phyloP scores from a whole-genome alignment of 2,113 vertebrate species.

The Setophaga petechia region DNA sequence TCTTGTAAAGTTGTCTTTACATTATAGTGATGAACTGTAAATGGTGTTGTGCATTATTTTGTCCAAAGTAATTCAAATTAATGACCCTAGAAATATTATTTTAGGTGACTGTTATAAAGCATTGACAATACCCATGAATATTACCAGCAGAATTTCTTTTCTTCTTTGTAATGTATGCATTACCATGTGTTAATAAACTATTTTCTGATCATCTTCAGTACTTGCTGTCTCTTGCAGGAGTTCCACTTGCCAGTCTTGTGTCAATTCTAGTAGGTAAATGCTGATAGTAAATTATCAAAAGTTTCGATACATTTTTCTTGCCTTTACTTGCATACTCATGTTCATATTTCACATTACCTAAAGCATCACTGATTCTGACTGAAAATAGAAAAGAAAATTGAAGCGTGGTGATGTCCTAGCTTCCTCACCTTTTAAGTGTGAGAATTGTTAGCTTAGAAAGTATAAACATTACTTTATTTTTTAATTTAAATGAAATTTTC shows the following conservation, averaged over 20 bases:
- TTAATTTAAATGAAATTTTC: neutral
- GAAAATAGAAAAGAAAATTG: neutral
- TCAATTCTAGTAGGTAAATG: neutral
- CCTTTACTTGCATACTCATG: neutral
- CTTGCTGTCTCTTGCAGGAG: neutral
- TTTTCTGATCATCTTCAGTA: neutral
- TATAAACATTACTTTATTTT: neutral
- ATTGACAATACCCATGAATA: slow-evolving; percentile 45
- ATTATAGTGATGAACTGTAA: slow-evolving; percentile 68
- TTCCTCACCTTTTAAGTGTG: neutral
- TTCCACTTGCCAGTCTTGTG: neutral
- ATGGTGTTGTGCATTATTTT: slow-evolving; percentile 57
- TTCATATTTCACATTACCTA: neutral
- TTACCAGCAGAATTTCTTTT: slow-evolving; percentile 20
- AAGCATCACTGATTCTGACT: neutral
- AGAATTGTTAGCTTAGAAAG: neutral
- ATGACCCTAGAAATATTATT: slow-evolving; percentile 62
- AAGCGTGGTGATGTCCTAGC: neutral
- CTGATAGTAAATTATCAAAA: neutral
- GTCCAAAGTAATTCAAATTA: slow-evolving; percentile 67
- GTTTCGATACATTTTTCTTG: neutral
- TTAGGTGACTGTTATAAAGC: slow-evolving; percentile 46
- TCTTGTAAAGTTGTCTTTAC: slow-evolving; percentile 26
- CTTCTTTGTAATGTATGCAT: slow-evolving; percentile 28
- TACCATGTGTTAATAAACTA: slow-evolving; percentile 32